These are phyloP conservation scores for Drosophila lowei DNA, from an alignment of 1,140 invertebrate species.

Conservation along the genomic window DNA sequence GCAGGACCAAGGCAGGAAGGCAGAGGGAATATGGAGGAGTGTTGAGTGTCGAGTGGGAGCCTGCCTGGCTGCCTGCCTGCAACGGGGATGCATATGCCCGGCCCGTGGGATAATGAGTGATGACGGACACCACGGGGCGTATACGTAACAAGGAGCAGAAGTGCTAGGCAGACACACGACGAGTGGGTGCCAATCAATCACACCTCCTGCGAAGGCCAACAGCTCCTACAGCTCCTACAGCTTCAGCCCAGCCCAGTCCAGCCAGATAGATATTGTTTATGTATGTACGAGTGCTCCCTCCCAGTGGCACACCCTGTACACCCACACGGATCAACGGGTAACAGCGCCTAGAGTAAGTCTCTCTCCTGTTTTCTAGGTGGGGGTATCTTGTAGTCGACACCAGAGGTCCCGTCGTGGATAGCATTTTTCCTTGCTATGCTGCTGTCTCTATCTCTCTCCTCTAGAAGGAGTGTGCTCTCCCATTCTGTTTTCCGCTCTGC, in stretches of 20 bases:
- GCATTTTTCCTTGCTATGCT: constrained; percentile 7
- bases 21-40: not conserved
- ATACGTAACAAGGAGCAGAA: constrained; percentile 22
- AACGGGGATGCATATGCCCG: constrained; percentile 29
- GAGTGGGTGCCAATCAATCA: constrained; percentile 37
- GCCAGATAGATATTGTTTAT: too few relatives aligned
- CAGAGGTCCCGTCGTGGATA: not conserved
- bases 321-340: too few relatives aligned
- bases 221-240: too few relatives aligned
- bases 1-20: constrained; percentile 6
- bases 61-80: not conserved
- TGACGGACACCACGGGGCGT: constrained; percentile 27
- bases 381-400: constrained; percentile 25
- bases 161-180: not conserved
- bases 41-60: not conserved
- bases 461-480: constrained; percentile 10
- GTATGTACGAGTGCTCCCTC: too few relatives aligned
- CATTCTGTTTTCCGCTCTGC: constrained; percentile 40
- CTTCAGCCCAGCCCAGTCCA: not conserved
- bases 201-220: constrained; percentile 10
- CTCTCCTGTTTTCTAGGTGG: not conserved
- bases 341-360: not conserved
- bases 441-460: not conserved
- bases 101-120: constrained; percentile 41
- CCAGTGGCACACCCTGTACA: not conserved